phyloP scores from a whole-genome alignment of 2,888 invertebrate genomes.

The Tetanocera ferruginea region DNA sequence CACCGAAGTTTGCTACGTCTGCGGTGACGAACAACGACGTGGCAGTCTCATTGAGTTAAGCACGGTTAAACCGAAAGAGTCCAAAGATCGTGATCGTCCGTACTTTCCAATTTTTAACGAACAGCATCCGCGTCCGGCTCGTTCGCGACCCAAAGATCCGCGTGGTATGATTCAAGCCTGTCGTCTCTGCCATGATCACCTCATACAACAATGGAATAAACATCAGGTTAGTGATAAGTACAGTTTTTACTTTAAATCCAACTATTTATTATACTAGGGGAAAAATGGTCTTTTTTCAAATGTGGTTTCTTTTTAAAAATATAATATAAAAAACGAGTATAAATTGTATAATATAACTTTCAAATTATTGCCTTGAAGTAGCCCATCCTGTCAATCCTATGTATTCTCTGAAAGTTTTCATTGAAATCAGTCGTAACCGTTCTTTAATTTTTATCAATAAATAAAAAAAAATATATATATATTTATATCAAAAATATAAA shows the following conservation, averaged over 20 bases:
- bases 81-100: conserved; percentile 70
- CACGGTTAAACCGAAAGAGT: conserved; percentile 74
- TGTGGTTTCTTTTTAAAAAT: too few species aligned
- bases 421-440: too few species aligned
- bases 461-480: too few species aligned
- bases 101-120: conserved; percentile 83
- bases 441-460: too few species aligned
- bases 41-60: conserved; percentile 82
- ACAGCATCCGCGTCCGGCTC: conserved; percentile 86
- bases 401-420: too few species aligned
- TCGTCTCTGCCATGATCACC: conserved; percentile 85
- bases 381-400: too few species aligned
- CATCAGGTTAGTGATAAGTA: conserved; percentile 74
- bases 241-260: neutral
- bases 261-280: neutral
- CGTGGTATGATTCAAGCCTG: conserved; percentile 85
- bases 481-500: too few species aligned
- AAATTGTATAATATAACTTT: too few species aligned
- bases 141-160: conserved; percentile 88
- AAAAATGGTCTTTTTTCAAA: neutral
- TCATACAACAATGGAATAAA: conserved; percentile 89
- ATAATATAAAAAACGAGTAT: too few species aligned
- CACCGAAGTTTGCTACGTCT: conserved; percentile 91
- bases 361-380: too few species aligned
- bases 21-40: conserved; percentile 88